phyloP scores from a whole-genome alignment of 2,888 invertebrate genomes.

The Agrotis ipsilon region DNA sequence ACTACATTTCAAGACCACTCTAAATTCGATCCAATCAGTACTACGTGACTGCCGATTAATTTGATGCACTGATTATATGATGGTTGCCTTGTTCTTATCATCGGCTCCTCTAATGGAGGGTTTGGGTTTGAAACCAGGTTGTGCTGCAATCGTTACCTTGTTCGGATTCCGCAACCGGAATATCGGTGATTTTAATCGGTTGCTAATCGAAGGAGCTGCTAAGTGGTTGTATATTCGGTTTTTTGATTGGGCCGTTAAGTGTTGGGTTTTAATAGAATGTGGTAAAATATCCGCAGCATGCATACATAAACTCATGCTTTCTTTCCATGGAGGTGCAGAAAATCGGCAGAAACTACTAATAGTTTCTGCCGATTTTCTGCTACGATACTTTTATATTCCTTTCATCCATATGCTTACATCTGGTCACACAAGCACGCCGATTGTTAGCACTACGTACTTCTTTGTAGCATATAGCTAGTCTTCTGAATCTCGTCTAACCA shows the following conservation, averaged over 20 bases:
- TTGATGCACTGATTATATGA: conserved; percentile 75
- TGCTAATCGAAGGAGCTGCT: conserved; percentile 57
- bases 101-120: conserved; percentile 77
- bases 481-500: too few relatives aligned
- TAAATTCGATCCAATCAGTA: conserved; percentile 38
- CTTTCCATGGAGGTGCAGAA: too few relatives aligned
- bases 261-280: not conserved
- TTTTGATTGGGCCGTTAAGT: conserved; percentile 6
- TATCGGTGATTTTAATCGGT: conserved; percentile 73
- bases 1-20: conserved; percentile 14
- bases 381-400: too few relatives aligned
- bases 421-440: too few relatives aligned
- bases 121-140: conserved; percentile 65
- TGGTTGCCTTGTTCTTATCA: conserved; percentile 79
- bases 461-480: too few relatives aligned
- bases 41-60: conserved; percentile 57
- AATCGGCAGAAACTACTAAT: too few relatives aligned
- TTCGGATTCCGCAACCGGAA: conserved; percentile 76
- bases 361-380: too few relatives aligned
- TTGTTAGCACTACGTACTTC: too few relatives aligned
- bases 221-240: conserved; percentile 20
- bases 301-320: too few relatives aligned
- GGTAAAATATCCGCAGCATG: too few relatives aligned
- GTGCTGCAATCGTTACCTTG: conserved; percentile 76
- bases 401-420: too few relatives aligned